A percentile compares a stretch with the other conserved stretches of the same genome.
These are phyloP conservation scores for Pachypeltis micranthus DNA, from an alignment of 1,140 invertebrate genomes.

Conservation along the genomic window DNA sequence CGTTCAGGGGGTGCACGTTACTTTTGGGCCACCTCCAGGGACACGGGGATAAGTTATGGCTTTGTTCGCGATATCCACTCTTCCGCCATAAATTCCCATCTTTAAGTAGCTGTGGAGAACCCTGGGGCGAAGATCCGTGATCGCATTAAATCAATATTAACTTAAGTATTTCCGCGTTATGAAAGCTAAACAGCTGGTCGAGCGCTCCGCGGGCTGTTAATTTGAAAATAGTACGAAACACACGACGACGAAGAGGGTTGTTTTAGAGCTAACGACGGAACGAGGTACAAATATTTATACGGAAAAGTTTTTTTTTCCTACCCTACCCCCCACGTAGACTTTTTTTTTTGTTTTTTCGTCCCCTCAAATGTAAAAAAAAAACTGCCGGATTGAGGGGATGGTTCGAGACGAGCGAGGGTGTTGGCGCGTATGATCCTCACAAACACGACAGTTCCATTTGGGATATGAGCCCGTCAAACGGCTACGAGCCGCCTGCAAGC, in stretches of 20 bases:
- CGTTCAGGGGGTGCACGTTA: constrained; percentile 1
- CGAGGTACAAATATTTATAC: neutral
- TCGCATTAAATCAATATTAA: constrained; percentile 14
- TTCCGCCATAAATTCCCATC: constrained; percentile 1
- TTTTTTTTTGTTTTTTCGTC: neutral
- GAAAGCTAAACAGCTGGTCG: neutral
- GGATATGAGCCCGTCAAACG: neutral
- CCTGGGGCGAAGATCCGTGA: neutral
- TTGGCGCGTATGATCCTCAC: neutral
- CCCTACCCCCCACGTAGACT: too few relatives aligned
- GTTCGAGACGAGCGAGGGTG: neutral
- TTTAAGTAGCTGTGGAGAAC: neutral
- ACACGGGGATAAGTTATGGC: neutral
- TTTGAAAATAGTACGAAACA: neutral
- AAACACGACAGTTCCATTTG: constrained; percentile 16
- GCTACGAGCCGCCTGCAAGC: neutral
- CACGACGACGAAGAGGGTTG: neutral
- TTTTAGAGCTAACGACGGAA: neutral
- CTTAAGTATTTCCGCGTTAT: neutral
- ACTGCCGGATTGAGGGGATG: neutral
- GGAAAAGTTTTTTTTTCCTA: neutral
- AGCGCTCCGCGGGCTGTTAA: neutral
- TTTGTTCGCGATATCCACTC: neutral
- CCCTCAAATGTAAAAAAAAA: constrained; percentile 3
- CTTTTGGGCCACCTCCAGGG: constrained; percentile 2